These are phyloP conservation scores for Phocides pigmalion DNA, from an alignment of 1,140 invertebrate genomes.

Conservation along the genomic window DNA sequence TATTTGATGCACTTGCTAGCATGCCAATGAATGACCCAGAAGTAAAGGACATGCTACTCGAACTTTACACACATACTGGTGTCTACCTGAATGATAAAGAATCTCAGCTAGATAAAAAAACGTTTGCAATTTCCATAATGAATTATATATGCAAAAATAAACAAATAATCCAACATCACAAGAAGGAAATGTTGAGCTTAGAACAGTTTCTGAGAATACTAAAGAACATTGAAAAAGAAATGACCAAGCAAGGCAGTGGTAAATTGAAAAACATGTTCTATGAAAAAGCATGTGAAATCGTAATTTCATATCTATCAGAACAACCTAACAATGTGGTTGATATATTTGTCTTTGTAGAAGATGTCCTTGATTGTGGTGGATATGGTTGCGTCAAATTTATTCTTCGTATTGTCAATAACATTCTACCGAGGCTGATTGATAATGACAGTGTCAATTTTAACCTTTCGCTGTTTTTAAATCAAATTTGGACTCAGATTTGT, in stretches of 20 bases:
- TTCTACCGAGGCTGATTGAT: slow-evolving; percentile 44
- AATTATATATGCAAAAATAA: slow-evolving; percentile 21
- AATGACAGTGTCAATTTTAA: slow-evolving; percentile 47
- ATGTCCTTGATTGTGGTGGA: slow-evolving; percentile 62
- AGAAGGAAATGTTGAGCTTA: slow-evolving; percentile 26
- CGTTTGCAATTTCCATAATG: slow-evolving; percentile 20
- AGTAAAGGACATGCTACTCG: slow-evolving; percentile 20
- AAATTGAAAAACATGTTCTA: slow-evolving; percentile 62
- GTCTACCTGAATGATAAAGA: slow-evolving; percentile 13
- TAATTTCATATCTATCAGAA: slow-evolving; percentile 40
- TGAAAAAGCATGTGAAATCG: slow-evolving; percentile 60
- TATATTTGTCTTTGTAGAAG: slow-evolving; percentile 49
- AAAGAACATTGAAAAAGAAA: slow-evolving; percentile 5
- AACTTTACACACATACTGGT: slow-evolving; percentile 23
- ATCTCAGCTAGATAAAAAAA: slow-evolving; percentile 23
- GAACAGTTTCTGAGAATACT: slow-evolving; percentile 22
- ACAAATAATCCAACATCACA: slow-evolving; percentile 20
- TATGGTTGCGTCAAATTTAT: slow-evolving; percentile 70
- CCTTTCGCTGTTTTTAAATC: slow-evolving; percentile 54
- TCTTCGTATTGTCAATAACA: slow-evolving; percentile 58
- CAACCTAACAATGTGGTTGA: slow-evolving; percentile 38
- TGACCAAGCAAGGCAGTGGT: slow-evolving; percentile 47
- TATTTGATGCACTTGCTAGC: slow-evolving; percentile 33
- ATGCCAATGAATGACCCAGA: slow-evolving; percentile 27
- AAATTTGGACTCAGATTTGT: slow-evolving; percentile 69